A percentile compares a stretch with the other conserved stretches of the same genome.
Evolutionary conservation across 2,888 invertebrate genomes (phyloP).

Genomic region (Tachina grossa): DNA sequence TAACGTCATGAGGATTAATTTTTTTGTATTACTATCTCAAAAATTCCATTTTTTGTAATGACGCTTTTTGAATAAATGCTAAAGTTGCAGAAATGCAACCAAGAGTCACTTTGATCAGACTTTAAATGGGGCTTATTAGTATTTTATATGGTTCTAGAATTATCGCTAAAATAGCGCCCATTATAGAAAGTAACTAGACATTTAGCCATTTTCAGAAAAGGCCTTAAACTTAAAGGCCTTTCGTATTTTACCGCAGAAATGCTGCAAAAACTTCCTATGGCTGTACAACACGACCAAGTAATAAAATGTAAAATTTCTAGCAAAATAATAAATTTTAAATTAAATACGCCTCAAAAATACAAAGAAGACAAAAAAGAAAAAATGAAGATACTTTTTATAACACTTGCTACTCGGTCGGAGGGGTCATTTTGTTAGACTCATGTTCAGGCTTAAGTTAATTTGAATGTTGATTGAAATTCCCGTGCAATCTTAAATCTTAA

Average conservation of each 20-base stretch:
- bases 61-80: no score
- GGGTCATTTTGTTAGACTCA: constrained; percentile 35
- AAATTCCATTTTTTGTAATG: no score
- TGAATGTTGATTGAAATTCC: constrained; percentile 37
- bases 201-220: no score
- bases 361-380: neutral
- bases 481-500: neutral
- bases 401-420: neutral
- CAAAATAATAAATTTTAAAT: constrained; percentile 58
- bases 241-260: neutral
- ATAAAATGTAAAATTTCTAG: constrained; percentile 42
- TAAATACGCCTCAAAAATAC: neutral
- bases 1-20: no score
- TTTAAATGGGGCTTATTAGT: no score
- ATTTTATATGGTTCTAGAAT: no score
- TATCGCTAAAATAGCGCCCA: no score
- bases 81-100: no score
- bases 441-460: constrained; percentile 39
- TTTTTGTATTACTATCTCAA: no score
- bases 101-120: no score
- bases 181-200: no score
- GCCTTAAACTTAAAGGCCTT: neutral
- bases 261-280: constrained; percentile 8
- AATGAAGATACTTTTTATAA: neutral
- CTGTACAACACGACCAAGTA: constrained; percentile 26